Percentiles rank a stretch among this genome's conserved stretches.
These are phyloP conservation scores for Lepidurus apus DNA, from an alignment of 1,140 invertebrate genomes.

Conservation along the genomic window DNA sequence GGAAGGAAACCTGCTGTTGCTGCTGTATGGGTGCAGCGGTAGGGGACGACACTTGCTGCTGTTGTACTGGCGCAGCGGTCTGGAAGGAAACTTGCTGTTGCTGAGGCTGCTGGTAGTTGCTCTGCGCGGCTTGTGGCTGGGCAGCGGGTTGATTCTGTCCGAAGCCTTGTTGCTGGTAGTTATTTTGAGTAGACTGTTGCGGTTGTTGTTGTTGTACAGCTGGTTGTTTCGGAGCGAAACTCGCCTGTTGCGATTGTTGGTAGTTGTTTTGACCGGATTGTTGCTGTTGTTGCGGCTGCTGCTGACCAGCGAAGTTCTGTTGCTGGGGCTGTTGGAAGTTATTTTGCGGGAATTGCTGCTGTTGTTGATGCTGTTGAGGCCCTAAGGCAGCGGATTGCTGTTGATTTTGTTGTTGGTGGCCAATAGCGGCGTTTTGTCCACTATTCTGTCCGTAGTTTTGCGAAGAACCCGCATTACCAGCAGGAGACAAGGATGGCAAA, in stretches of 20 bases:
- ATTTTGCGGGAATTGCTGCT: background rate
- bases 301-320: background rate
- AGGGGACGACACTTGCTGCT: background rate
- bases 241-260: background rate
- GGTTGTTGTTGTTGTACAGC: background rate
- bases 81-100: slow-evolving; percentile 12
- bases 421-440: background rate
- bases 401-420: background rate
- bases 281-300: background rate
- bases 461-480: background rate
- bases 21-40: background rate
- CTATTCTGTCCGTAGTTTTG: background rate
- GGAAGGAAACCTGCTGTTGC: background rate
- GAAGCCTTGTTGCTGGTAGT: background rate
- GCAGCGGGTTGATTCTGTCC: background rate
- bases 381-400: background rate
- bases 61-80: background rate
- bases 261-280: slow-evolving; percentile 1
- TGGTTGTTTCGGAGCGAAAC: background rate
- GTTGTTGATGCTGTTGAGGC: background rate
- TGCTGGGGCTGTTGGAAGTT: background rate
- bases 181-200: background rate
- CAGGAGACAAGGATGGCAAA: background rate
- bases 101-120: slow-evolving; percentile 20
- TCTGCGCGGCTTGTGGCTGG: background rate